Evolutionary conservation across 2,113 vertebrate species (phyloP), one percentile per base, ranked within the genome.

Genomic region (Oxyruncus cristatus): DNA sequence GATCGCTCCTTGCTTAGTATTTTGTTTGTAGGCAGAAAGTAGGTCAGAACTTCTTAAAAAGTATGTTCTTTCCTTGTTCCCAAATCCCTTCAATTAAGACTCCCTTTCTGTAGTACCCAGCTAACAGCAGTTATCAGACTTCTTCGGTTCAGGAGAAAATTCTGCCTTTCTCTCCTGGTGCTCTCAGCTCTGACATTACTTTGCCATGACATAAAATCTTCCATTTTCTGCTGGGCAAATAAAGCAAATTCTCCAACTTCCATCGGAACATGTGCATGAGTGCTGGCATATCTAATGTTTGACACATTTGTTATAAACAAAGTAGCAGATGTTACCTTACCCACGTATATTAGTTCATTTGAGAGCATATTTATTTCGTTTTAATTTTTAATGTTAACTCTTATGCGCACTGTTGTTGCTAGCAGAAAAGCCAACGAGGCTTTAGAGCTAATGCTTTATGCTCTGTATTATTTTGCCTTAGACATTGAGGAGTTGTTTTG

Each of bases 271-370:
- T 92, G 93, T 63, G 71, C 94, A 53, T 53, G 91, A 91, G 79
- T 91, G 70, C 74, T 97, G 96, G 97, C 96, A 88, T 76, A 33
- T 83, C 96, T 92, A 91, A 86, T 87, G 47, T 96, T 97, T 96
- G 94, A 94, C 95, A 97, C 94, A 96, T 96, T 97, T 95, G 95
- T 96, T 95, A 80, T 53, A 96, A 97, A 97, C 95, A 94, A 94
- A 96, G 95, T 95, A 95, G 88, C 96, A 97, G 97, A 95, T 97
- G 97, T 96, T 97, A 96, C 93, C 88, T 97, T 97, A 96, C 96
- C 95, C 94, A 97, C 95, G 5, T 97, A 93, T 95, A 96, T 92
- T 96, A 95, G 94, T 96, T 97, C 96, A 94, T 96, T 93, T 91
- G 81, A 74, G 80, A 92, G 80, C 74, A 74, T 91, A 82, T 95